Evolutionary conservation across 2,888 invertebrate genomes (phyloP), one percentile per base, ranked within the genome.

Genomic region (Drosophila sordidapex): DNA sequence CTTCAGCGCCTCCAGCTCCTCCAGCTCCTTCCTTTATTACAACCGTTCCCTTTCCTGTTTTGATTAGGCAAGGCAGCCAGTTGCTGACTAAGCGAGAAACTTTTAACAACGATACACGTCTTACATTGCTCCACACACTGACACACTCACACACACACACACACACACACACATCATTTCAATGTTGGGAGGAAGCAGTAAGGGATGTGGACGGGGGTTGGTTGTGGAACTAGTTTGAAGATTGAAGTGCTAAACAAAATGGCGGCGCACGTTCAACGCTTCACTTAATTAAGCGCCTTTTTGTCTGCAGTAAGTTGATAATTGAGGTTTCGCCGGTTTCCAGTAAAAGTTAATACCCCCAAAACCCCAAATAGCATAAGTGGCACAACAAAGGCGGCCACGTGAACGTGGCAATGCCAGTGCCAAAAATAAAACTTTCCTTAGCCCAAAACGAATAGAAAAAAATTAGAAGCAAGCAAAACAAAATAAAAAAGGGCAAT

Each of bases 241-340:
- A 25, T 8, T 52, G 35, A 11, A 27, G 35, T 11, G 15, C 27
- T 36, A 48, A 78, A 71, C 68, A 81, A 83, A 82, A 81, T 83
- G 81, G 81, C 79, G 72, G 76, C 67, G 81, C 86, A 81, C 83
- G 83, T 84, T 83, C 79, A 67, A 62, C 79, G 83, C 85, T 80
- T 86, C 86, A 85, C 83, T 87, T 86, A 86, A 86, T 86, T 86
- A 86, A 87, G 87, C 83, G 83, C 87, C 87, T 80, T 78, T 83
- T 86, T 86, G 87, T 84, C 87, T 83, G 80, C 78, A 80, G 80
- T 86, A 86, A 86, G 86, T 86, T 87, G 87, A 87, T 86, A 86
- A 86, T 86, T 87, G 87, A 85, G 86, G 85, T 87, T 85, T 82
- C 73, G 81, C 76, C 86, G 72, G 76, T 76, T 83, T 76, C 74